Conservation (phyloP, 2,797 vertebrate genomes). For the Presbytis comata region DNA sequence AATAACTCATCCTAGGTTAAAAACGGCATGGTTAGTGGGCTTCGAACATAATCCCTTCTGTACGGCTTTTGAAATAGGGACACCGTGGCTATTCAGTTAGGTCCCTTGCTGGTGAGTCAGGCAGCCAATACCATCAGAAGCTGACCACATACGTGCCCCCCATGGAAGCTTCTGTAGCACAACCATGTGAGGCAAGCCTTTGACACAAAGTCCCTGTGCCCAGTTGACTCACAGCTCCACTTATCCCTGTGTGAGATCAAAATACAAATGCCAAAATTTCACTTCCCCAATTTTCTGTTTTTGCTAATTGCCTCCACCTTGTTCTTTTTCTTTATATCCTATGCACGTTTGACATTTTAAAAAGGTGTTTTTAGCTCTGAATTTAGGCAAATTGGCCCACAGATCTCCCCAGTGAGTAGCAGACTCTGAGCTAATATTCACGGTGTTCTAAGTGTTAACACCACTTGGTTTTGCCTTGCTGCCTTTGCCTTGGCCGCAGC, state of each 20-base stretch:
- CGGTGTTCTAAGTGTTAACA: conserved; percentile 61
- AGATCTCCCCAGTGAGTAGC: conserved; percentile 70
- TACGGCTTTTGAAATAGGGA: background rate
- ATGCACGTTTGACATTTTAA: conserved; percentile 80
- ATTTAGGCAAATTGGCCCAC: conserved; percentile 79
- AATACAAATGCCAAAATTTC: conserved; percentile 80
- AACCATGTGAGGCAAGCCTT: background rate
- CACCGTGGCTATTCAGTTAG: background rate
- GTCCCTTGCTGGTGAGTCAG: background rate
- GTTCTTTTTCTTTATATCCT: conserved; percentile 80
- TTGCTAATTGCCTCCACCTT: conserved; percentile 80
- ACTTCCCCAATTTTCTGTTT: conserved; percentile 81
- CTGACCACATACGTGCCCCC: background rate
- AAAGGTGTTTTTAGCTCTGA: conserved; percentile 77
- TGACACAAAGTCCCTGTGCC: conserved; percentile 49
- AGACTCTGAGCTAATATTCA: conserved; percentile 68
- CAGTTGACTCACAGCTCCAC: conserved; percentile 80
- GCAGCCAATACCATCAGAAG: background rate
- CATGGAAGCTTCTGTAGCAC: background rate
- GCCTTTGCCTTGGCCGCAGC: conserved; percentile 36
- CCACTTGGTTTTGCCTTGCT: conserved; percentile 49
- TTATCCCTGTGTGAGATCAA: conserved; percentile 81
- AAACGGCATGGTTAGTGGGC: background rate
- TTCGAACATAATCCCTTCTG: background rate
- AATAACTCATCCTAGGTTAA: conserved; percentile 5